Base-by-base conservation (phyloP, 2,888 invertebrate genomes). In the Noctua pronuba region DNA sequence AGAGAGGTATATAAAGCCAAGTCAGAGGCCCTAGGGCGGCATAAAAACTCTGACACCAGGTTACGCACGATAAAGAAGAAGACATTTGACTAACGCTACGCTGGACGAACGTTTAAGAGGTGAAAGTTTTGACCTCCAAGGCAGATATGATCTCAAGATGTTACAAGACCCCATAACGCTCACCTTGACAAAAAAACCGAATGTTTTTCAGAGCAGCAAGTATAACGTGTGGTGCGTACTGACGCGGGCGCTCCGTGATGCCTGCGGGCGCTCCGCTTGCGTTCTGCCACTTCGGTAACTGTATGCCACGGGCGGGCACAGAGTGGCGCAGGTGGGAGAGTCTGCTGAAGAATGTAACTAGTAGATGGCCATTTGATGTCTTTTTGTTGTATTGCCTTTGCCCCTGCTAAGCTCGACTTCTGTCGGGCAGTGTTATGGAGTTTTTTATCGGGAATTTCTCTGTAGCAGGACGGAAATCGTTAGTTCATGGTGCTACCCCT, bases 251-350 rank as follows among this genome's bases (percentile, higher is more conserved):
- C 90, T 79, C 92, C 95, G 96, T 96, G 96, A 95, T 93, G 88
- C 93, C 96, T 94, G 80, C 90, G 82, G 95, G 96, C 94, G 91
- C 91, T 89, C 88, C 86, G 84, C 92, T 92, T 92, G 90, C 93
- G 92, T 91, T 92, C 95, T 95, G 95, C 96, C 95, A 95, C 95
- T 95, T 93, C 94, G 95, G 95, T 94, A 95, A 95, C 94, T 93
- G 91, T 90, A 90, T 86, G 91, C 91, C 92, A 91, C 88, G 89
- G 90, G 88, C 79, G 83, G 69, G 18, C 90, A 90, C 74, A 90
- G 92, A 91, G 62, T 86, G 87, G 28, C 35, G 78, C 80, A 84
- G 82, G 82, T 66, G 66, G 28, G 83, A 44, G 18, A n/a, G 24
- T 28, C 28, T 6, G 8, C 13, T 67, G 8, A 69, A 52, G 24